These are phyloP conservation scores for Aix galericulata DNA, from an alignment of 2,113 vertebrate species.

Conservation along the genomic window DNA sequence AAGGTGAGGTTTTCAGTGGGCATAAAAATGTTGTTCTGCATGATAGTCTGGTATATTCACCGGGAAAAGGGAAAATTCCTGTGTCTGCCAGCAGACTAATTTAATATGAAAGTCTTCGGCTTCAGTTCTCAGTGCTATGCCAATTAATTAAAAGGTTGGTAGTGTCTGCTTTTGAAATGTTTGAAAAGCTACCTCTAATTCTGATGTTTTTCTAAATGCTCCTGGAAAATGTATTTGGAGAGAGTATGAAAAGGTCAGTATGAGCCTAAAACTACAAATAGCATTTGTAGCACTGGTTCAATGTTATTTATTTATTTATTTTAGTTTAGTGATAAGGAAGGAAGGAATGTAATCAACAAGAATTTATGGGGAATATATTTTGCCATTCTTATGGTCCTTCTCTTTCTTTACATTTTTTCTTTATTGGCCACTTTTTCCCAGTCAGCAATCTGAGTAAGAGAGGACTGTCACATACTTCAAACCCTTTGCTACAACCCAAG, in stretches of 20 bases:
- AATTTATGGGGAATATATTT: not conserved
- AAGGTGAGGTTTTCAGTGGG: not conserved
- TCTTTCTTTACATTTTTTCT: not conserved
- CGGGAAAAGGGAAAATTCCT: not conserved
- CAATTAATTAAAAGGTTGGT: not conserved
- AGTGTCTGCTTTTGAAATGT: not conserved
- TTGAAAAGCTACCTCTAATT: not conserved
- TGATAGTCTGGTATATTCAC: accelerated
- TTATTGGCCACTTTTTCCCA: not conserved
- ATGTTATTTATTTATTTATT: not conserved
- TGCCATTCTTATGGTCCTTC: not conserved
- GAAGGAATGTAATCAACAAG: not conserved
- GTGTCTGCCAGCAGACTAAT: not conserved
- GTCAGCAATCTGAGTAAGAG: not conserved
- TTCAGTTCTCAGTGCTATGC: not conserved
- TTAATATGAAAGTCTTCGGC: not conserved
- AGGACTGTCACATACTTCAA: not conserved
- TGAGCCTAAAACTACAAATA: not conserved
- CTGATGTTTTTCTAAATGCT: not conserved
- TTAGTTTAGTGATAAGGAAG: not conserved
- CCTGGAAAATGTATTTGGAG: not conserved
- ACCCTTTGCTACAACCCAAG: not conserved
- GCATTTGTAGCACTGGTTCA: not conserved
- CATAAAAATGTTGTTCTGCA: not conserved
- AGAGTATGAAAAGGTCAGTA: not conserved